Evolutionary conservation across 2,113 vertebrate genomes (phyloP).

Genomic region (Elachura formosa): DNA sequence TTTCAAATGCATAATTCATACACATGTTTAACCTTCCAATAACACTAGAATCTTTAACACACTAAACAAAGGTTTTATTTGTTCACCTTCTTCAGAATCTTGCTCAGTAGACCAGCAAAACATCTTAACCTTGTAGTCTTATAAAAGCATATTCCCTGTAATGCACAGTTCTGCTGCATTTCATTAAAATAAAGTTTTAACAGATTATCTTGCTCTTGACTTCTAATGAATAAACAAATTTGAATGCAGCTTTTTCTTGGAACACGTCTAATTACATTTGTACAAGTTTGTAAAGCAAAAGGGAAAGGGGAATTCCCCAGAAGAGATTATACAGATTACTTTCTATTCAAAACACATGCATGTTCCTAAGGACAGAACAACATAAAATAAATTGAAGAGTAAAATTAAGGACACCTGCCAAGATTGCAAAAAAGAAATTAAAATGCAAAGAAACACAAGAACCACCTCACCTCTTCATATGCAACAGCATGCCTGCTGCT

Average conservation of each 20-base stretch:
- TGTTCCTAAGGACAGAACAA: neutral
- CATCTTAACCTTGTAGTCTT: neutral
- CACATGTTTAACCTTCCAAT: neutral
- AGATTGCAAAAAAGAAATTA: neutral
- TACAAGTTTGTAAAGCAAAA: neutral
- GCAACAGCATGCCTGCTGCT: neutral
- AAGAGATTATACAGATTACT: neutral
- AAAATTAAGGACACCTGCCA: constrained; percentile 1
- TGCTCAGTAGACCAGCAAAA: neutral
- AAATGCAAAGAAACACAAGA: neutral
- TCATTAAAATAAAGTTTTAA: constrained; percentile 11
- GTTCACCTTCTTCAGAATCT: neutral
- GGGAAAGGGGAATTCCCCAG: constrained; percentile 17
- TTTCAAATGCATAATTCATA: neutral
- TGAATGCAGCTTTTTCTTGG: neutral
- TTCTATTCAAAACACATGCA: constrained; percentile 6
- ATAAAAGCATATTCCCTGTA: neutral
- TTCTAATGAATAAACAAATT: constrained; percentile 16
- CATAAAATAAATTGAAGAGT: neutral
- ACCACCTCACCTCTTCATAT: neutral
- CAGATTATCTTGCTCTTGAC: neutral
- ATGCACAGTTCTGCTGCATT: neutral
- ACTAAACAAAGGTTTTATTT: neutral
- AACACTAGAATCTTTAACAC: neutral
- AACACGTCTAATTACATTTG: constrained; percentile 7